Evolutionary conservation across 2,113 vertebrate species (phyloP).

Genomic region (Tetrao urogallus): DNA sequence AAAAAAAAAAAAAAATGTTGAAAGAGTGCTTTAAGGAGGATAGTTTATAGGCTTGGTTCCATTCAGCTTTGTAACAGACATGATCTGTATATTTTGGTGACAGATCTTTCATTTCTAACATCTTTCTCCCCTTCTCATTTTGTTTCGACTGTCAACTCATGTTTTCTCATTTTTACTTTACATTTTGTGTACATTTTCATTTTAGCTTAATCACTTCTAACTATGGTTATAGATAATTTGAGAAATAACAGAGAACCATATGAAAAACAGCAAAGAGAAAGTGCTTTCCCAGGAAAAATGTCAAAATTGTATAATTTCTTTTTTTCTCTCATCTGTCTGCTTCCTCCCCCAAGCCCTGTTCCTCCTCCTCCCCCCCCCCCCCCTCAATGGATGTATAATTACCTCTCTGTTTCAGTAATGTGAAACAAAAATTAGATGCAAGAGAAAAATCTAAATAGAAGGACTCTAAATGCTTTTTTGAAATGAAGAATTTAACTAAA

Average conservation of each 20-base stretch:
- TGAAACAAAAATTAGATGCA: conserved; percentile 75
- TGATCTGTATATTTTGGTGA: conserved; percentile 22
- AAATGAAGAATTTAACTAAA: conserved; percentile 82
- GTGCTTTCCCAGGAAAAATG: conserved; percentile 44
- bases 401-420: conserved; percentile 72
- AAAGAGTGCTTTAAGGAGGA: not conserved
- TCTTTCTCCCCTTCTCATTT: not conserved
- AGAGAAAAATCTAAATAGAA: conserved; percentile 73
- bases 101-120: conserved; percentile 16
- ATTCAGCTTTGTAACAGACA: not conserved
- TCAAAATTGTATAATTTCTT: conserved; percentile 54
- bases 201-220: conserved; percentile 43
- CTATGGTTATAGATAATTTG: conserved; percentile 21
- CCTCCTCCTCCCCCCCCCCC: not conserved
- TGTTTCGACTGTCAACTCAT: not conserved
- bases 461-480: conserved; percentile 69
- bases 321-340: conserved; percentile 1
- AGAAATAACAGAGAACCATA: conserved; percentile 43
- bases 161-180: conserved; percentile 16
- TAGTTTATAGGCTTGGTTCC: not conserved
- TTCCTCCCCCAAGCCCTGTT: too few species aligned
- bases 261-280: conserved; percentile 32
- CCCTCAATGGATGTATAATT: conserved; percentile 67
- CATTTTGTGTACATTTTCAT: conserved; percentile 23
- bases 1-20: conserved; percentile 47